A percentile compares a stretch with the other conserved stretches of the same genome.
phyloP scores from a whole-genome alignment of 1,140 invertebrate genomes.

The Brachionus manjavacas region DNA sequence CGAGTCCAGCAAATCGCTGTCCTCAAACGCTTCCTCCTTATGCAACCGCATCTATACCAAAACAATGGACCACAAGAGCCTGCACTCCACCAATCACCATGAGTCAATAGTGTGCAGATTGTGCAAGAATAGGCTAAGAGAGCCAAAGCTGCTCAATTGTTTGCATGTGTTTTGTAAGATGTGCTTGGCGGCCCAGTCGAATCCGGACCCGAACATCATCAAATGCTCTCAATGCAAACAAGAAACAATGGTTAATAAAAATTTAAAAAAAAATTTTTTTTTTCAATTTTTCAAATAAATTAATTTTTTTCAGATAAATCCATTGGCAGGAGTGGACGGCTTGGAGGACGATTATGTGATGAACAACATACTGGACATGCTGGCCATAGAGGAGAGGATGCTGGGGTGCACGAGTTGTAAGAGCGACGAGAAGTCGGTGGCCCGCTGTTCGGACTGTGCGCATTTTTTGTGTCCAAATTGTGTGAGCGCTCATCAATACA shows the following conservation, averaged over 20 bases:
- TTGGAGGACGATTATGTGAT: conserved; percentile 75
- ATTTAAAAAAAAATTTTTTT: no score
- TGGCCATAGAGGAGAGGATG: conserved; percentile 68
- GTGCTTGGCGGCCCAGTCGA: conserved; percentile 62
- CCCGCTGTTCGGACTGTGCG: conserved; percentile 83
- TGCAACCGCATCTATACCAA: background rate
- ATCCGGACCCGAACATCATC: conserved; percentile 46
- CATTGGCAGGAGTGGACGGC: conserved; percentile 63
- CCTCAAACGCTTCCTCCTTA: background rate
- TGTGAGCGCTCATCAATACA: conserved; percentile 81
- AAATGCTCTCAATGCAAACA: conserved; percentile 75
- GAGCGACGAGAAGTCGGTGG: conserved; percentile 79
- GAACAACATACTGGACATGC: conserved; percentile 77
- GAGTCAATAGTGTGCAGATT: conserved; percentile 48
- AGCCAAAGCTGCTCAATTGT: conserved; percentile 77
- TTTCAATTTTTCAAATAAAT: conserved; percentile 48
- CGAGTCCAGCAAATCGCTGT: conserved; percentile 28
- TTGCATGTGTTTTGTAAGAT: conserved; percentile 85
- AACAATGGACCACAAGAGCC: background rate
- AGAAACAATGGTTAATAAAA: conserved; percentile 64
- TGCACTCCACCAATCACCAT: conserved; percentile 44
- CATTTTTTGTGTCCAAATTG: conserved; percentile 87
- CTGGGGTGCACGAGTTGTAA: conserved; percentile 80
- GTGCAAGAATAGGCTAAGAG: conserved; percentile 67
- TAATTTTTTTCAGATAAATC: conserved; percentile 18